Conservation (phyloP, 2,797 vertebrate species). For the Chaetodon trifasciatus region DNA sequence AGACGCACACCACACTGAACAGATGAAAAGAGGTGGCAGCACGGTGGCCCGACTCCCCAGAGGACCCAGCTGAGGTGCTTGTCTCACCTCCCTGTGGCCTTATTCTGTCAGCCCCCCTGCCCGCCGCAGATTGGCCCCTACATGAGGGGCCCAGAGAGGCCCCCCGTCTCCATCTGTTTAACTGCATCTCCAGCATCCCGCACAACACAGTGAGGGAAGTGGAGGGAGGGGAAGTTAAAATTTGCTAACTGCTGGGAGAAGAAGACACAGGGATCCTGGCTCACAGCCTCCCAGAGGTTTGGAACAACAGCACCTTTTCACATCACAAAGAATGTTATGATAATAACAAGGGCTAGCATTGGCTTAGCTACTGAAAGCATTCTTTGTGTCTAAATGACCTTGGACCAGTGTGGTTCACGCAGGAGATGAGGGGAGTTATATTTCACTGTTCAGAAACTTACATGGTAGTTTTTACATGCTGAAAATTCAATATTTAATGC, state of each 20-base stretch:
- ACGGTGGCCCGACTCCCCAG: conserved; percentile 33
- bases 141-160: conserved; percentile 73
- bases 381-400: conserved; percentile 43
- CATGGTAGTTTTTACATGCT: neutral
- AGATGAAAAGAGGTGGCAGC: conserved; percentile 53
- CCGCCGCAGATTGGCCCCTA: conserved; percentile 86
- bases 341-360: neutral
- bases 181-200: conserved; percentile 54
- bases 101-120: conserved; percentile 89
- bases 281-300: conserved; percentile 9
- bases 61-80: conserved; percentile 49
- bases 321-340: conserved; percentile 16
- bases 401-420: conserved; percentile 19
- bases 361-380: conserved; percentile 8
- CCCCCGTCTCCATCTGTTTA: conserved; percentile 84
- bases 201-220: conserved; percentile 42
- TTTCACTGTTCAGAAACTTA: conserved; percentile 6
- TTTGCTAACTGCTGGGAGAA: conserved; percentile 38
- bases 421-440: conserved; percentile 2
- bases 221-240: conserved; percentile 57
- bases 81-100: conserved; percentile 81
- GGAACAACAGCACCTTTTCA: conserved; percentile 31
- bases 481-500: neutral
- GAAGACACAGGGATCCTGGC: conserved; percentile 16
- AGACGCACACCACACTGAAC: conserved; percentile 10